phyloP scores from a whole-genome alignment of 2,797 vertebrate species.

The Scomberomorus guttatus region DNA sequence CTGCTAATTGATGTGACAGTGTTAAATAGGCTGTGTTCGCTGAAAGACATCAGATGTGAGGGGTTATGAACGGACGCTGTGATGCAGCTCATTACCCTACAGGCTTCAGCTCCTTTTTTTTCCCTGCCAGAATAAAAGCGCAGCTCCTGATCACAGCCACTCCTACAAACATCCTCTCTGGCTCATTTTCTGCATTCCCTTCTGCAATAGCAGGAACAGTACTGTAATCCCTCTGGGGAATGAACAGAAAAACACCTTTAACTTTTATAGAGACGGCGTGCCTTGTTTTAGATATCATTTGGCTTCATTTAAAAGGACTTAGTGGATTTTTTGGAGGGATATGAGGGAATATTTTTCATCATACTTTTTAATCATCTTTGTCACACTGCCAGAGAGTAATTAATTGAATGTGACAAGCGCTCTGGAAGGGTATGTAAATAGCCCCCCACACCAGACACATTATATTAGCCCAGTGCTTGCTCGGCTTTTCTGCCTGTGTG shows the following conservation, averaged over 20 bases:
- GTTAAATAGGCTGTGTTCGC: slow-evolving; percentile 66
- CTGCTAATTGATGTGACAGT: slow-evolving; percentile 74
- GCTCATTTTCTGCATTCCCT: slow-evolving; percentile 55
- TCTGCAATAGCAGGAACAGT: slow-evolving; percentile 19
- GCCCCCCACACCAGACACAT: slow-evolving; percentile 73
- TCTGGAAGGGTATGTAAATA: slow-evolving; percentile 82
- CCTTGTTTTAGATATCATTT: slow-evolving; percentile 52
- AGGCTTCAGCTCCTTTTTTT: slow-evolving; percentile 34
- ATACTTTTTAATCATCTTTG: slow-evolving; percentile 78
- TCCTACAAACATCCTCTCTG: slow-evolving; percentile 65
- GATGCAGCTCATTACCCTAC: slow-evolving; percentile 74
- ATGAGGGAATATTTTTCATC: slow-evolving; percentile 67
- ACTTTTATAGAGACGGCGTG: slow-evolving; percentile 33
- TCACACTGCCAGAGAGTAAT: slow-evolving; percentile 79
- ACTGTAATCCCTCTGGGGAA: slow-evolving; percentile 40
- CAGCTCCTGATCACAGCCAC: slow-evolving; percentile 69
- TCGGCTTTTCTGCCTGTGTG: slow-evolving; percentile 49
- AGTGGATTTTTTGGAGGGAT: slow-evolving; percentile 11
- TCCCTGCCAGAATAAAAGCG: slow-evolving; percentile 58
- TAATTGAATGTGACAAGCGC: slow-evolving; percentile 83
- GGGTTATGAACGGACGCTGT: slow-evolving; percentile 61
- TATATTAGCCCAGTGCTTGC: slow-evolving; percentile 69
- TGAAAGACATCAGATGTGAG: slow-evolving; percentile 64
- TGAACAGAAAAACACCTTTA: slow-evolving; percentile 28
- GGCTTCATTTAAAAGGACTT: slow-evolving; percentile 55